Conservation (phyloP, 2,888 invertebrate genomes). For the Diaprepes abbreviatus region DNA sequence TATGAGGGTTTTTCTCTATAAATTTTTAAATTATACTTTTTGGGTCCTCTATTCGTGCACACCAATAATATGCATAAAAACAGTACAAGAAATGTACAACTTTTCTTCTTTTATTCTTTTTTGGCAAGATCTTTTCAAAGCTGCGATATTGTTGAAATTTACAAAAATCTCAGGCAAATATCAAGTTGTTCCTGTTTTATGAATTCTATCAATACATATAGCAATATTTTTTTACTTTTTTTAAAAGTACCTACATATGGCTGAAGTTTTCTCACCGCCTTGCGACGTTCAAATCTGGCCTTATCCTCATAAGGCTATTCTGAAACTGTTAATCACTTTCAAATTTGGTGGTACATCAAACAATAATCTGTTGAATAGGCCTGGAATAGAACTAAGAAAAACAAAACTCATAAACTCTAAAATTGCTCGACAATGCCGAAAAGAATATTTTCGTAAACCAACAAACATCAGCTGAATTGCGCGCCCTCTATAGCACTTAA, state of each 20-base stretch:
- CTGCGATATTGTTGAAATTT: conserved; percentile 9
- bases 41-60: conserved; percentile 11
- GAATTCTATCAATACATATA: too few species aligned
- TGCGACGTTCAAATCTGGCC: too few species aligned
- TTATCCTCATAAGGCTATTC: too few species aligned
- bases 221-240: too few species aligned
- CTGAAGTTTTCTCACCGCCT: too few species aligned
- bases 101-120: conserved; percentile 2
- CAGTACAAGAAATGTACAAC: background rate
- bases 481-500: conserved; percentile 9
- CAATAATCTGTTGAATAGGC: too few species aligned
- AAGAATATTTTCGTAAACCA: background rate
- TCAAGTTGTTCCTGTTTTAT: background rate
- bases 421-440: background rate
- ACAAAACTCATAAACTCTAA: background rate
- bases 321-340: too few species aligned
- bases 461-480: conserved; percentile 2
- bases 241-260: too few species aligned
- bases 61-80: conserved; percentile 15
- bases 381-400: too few species aligned
- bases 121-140: conserved; percentile 14
- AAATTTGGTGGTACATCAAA: too few species aligned
- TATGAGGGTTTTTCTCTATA: too few species aligned
- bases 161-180: background rate
- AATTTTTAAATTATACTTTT: too few species aligned